These are phyloP conservation scores for Esox niger DNA, from an alignment of 2,113 vertebrate genomes.

Conservation along the genomic window DNA sequence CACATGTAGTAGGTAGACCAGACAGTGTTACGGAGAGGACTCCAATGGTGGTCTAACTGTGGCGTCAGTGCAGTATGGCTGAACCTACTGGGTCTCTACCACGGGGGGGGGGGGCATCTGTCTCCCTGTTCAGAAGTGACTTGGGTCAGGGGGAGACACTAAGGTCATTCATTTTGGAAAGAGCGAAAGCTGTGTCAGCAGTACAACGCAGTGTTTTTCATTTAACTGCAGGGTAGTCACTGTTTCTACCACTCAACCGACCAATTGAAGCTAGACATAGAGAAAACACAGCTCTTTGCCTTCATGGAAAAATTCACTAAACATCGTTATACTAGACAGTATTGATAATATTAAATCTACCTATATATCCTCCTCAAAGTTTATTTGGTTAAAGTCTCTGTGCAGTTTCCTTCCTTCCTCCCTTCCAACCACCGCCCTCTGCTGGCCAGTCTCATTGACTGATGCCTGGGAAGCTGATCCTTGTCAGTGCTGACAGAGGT, in stretches of 20 bases:
- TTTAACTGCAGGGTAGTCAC: background rate
- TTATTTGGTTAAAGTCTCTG: too few relatives aligned
- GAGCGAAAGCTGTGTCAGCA: background rate
- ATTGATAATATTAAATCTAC: too few relatives aligned
- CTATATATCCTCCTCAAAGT: too few relatives aligned
- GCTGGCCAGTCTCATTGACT: background rate
- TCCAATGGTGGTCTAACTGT: background rate
- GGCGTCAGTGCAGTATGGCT: background rate
- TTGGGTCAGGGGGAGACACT: background rate
- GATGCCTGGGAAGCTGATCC: conserved; percentile 9
- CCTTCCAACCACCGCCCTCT: background rate
- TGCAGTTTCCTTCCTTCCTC: background rate
- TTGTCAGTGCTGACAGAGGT: background rate
- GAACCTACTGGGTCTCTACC: background rate
- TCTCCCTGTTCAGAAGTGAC: background rate
- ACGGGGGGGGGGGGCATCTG: background rate
- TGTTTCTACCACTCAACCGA: background rate
- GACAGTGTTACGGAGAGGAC: background rate
- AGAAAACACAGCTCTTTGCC: background rate
- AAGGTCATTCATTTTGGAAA: background rate
- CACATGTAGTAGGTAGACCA: background rate
- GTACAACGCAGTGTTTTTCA: background rate
- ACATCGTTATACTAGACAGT: too few relatives aligned
- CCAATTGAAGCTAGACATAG: background rate
- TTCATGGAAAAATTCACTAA: too few relatives aligned